Conservation (phyloP, 2,888 invertebrate genomes). For the Luperina nickerlii region DNA sequence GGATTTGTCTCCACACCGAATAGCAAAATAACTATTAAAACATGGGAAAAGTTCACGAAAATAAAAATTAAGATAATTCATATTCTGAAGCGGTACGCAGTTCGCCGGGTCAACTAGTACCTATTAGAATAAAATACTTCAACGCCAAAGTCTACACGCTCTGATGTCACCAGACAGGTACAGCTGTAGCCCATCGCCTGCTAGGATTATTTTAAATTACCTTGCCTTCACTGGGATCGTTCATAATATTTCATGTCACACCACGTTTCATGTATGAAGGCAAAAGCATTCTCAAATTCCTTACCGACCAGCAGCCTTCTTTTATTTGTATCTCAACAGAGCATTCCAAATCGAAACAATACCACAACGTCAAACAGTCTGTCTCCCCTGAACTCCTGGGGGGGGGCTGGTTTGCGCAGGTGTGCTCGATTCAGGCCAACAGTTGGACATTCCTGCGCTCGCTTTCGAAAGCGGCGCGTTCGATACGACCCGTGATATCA, state of each 20-base stretch:
- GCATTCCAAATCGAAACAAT: conserved; percentile 17
- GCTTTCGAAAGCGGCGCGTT: conserved; percentile 52
- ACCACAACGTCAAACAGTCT: conserved; percentile 18
- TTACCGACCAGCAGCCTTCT: neutral
- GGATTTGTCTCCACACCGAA: no score
- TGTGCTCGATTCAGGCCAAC: conserved; percentile 39
- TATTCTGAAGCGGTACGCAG: no score
- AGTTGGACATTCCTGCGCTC: conserved; percentile 54
- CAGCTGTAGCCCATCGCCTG: neutral
- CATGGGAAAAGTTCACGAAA: no score
- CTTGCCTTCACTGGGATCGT: neutral
- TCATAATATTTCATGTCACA: neutral
- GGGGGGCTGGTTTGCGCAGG: conserved; percentile 52
- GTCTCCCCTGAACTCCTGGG: conserved; percentile 17
- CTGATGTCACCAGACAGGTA: neutral
- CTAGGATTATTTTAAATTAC: neutral
- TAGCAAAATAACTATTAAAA: no score
- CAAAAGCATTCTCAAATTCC: neutral
- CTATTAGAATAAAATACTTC: conserved; percentile 2
- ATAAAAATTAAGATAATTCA: no score
- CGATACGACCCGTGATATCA: conserved; percentile 57
- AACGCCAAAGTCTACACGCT: neutral
- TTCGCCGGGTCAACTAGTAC: no score
- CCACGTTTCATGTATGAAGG: no score
- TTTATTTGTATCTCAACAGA: conserved; percentile 27